Percentiles rank a stretch among this genome's conserved stretches.
phyloP scores from a whole-genome alignment of 2,888 invertebrate genomes.

The Spisula solida region DNA sequence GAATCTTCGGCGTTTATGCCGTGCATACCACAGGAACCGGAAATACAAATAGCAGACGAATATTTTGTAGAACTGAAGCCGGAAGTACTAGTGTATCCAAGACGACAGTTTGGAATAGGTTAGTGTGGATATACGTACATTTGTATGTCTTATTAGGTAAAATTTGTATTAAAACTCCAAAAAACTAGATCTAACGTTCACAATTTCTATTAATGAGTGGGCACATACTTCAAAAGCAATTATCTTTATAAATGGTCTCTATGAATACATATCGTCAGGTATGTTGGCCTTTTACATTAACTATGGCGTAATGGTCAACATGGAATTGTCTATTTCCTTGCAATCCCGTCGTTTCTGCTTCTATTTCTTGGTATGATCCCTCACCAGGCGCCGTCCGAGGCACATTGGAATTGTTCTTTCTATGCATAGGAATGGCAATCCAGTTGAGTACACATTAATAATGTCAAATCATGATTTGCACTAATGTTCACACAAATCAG shows the following conservation, averaged over 20 bases:
- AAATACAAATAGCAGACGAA: neutral
- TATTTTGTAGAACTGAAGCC: neutral
- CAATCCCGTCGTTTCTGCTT: too few relatives aligned
- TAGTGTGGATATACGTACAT: neutral
- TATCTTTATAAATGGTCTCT: neutral
- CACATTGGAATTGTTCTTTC: too few relatives aligned
- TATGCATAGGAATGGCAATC: too few relatives aligned
- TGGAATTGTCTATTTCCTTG: too few relatives aligned
- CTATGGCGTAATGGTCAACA: too few relatives aligned
- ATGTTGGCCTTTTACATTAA: too few relatives aligned
- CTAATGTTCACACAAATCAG: too few relatives aligned
- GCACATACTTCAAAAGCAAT: neutral
- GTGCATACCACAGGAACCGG: neutral
- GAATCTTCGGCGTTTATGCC: neutral
- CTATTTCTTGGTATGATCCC: too few relatives aligned
- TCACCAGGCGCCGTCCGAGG: too few relatives aligned
- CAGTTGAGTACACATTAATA: too few relatives aligned
- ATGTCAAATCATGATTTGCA: too few relatives aligned
- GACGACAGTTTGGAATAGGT: conserved; percentile 22
- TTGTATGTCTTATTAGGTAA: neutral
- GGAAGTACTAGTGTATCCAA: conserved; percentile 1
- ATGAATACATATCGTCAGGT: too few relatives aligned
- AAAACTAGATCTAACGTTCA: neutral
- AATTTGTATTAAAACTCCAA: neutral
- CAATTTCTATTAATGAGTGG: neutral